phyloP scores from a whole-genome alignment of 2,888 invertebrate genomes.

The Cabera pusaria region DNA sequence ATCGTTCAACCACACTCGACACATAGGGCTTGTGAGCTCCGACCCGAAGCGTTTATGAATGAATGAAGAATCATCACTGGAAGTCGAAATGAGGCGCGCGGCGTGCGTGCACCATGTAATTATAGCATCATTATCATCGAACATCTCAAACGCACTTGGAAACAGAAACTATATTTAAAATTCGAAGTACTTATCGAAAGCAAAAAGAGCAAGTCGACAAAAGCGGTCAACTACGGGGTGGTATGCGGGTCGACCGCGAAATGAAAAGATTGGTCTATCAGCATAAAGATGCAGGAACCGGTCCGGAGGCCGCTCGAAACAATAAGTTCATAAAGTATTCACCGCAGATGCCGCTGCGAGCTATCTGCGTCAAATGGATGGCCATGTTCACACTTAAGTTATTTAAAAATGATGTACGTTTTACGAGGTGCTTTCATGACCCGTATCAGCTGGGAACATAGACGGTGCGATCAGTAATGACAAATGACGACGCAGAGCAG shows the following conservation, averaged over 20 bases:
- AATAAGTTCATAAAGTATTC: constrained; percentile 76
- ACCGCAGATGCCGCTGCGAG: constrained; percentile 62
- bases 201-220: constrained; percentile 49
- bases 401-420: constrained; percentile 23
- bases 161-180: constrained; percentile 20
- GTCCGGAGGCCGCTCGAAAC: constrained; percentile 60
- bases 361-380: constrained; percentile 41
- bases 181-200: constrained; percentile 31
- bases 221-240: constrained; percentile 51
- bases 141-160: constrained; percentile 15
- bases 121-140: constrained; percentile 43
- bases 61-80: constrained; percentile 79
- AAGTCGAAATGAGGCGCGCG: constrained; percentile 56
- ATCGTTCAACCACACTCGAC: constrained; percentile 46
- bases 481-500: constrained; percentile 6
- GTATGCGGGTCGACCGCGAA: constrained; percentile 78
- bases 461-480: constrained; percentile 7
- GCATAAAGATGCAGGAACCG: constrained; percentile 40
- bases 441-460: constrained; percentile 18
- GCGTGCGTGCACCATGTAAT: constrained; percentile 47
- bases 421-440: constrained; percentile 19
- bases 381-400: constrained; percentile 30
- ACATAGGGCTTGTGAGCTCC: constrained; percentile 61
- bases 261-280: constrained; percentile 60
- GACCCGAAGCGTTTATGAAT: constrained; percentile 65